These are phyloP conservation scores for Shinisaurus crocodilurus DNA, from an alignment of 2,113 vertebrate genomes.

Conservation along the genomic window DNA sequence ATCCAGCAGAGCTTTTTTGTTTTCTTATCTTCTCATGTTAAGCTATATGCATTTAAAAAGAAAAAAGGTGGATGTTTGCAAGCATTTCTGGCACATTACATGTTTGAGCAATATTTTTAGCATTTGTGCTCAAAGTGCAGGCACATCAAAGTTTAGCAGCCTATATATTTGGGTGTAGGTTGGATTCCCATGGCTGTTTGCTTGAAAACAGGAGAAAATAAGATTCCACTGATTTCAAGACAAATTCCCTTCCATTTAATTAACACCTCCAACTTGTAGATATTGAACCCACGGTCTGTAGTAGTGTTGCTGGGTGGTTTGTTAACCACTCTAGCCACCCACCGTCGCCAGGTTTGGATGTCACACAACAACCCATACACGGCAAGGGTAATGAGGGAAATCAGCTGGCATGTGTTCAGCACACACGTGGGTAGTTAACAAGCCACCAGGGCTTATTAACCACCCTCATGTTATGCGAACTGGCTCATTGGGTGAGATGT, in stretches of 20 bases:
- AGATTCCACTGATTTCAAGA: background rate
- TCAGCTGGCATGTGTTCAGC: no score
- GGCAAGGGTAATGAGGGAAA: no score
- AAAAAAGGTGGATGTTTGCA: background rate
- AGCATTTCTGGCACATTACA: background rate
- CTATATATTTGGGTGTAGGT: background rate
- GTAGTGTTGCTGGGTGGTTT: no score
- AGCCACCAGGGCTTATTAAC: no score
- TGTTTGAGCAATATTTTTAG: background rate
- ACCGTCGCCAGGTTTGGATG: no score
- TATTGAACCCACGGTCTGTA: background rate
- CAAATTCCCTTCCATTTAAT: background rate
- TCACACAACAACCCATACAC: no score
- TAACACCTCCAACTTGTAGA: background rate
- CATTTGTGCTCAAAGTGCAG: background rate
- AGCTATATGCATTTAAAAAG: background rate
- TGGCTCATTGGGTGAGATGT: background rate
- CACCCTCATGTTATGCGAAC: no score
- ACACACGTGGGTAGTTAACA: no score
- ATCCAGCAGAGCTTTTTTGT: background rate
- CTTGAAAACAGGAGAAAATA: background rate
- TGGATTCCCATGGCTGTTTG: background rate
- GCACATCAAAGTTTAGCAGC: background rate
- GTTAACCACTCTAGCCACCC: no score
- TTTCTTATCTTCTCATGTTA: background rate